These are phyloP conservation scores for Nyctibius bracteatus DNA, from an alignment of 2,113 vertebrate genomes.

Conservation along the genomic window DNA sequence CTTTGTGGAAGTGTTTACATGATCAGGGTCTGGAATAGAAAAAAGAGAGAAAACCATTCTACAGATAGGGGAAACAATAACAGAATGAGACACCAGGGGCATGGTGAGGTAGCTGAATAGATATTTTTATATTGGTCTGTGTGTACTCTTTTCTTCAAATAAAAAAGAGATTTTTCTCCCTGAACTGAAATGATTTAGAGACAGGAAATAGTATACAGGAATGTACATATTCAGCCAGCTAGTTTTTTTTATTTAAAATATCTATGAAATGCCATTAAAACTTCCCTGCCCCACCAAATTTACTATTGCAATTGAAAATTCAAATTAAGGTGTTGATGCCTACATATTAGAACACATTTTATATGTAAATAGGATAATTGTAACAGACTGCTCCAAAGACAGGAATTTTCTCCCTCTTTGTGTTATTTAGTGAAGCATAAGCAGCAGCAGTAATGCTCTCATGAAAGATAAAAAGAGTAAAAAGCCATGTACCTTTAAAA, in stretches of 20 bases:
- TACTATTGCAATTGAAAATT: not conserved
- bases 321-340: not conserved
- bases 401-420: not conserved
- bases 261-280: not conserved
- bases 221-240: not conserved
- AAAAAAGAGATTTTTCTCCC: not conserved
- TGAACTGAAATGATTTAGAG: not conserved
- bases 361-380: not conserved
- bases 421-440: not conserved
- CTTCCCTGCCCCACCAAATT: not conserved
- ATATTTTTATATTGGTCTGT: not conserved
- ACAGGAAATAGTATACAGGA: not conserved
- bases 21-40: not conserved
- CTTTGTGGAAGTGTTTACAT: not conserved
- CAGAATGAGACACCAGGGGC: not conserved
- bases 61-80: not conserved
- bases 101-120: not conserved
- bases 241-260: not conserved
- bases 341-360: not conserved
- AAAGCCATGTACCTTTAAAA: conserved; percentile 27
- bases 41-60: not conserved
- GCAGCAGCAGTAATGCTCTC: conserved; percentile 11
- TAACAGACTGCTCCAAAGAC: not conserved
- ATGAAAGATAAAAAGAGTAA: conserved; percentile 36
- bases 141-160: not conserved